These are phyloP conservation scores for Mola mola DNA, from an alignment of 2,113 vertebrate genomes.

Conservation along the genomic window DNA sequence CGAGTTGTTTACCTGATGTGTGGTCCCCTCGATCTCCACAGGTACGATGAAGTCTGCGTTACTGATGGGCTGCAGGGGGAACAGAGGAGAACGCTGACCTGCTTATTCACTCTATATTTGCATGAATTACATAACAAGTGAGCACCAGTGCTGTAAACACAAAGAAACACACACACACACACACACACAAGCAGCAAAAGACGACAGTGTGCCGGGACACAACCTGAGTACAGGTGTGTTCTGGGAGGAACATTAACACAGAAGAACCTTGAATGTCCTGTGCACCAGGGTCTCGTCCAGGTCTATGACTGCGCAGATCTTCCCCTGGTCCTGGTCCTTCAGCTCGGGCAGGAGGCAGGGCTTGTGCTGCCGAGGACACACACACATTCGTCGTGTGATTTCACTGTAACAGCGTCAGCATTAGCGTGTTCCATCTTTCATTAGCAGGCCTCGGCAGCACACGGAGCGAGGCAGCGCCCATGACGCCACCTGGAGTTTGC, in stretches of 20 bases:
- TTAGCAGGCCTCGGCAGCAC: too few species aligned
- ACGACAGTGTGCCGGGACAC: too few species aligned
- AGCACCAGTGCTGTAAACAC: too few species aligned
- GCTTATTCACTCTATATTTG: neutral
- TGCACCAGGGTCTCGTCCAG: slow-evolving; percentile 94
- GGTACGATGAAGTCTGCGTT: slow-evolving; percentile 96
- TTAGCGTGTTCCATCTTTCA: too few species aligned
- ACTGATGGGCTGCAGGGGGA: slow-evolving; percentile 86
- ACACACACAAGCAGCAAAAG: too few species aligned
- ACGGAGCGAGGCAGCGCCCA: too few species aligned
- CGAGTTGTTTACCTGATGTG: slow-evolving; percentile 87
- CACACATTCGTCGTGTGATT: neutral
- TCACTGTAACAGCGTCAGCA: neutral
- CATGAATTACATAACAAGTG: too few species aligned
- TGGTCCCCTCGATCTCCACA: slow-evolving; percentile 92
- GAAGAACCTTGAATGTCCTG: slow-evolving; percentile 92
- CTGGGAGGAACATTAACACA: neutral
- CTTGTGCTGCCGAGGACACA: slow-evolving; percentile 78
- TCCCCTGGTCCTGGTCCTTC: slow-evolving; percentile 86
- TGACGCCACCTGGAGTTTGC: too few species aligned
- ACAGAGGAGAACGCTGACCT: slow-evolving; percentile 16
- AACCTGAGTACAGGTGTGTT: neutral
- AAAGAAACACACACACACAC: slow-evolving; percentile 25
- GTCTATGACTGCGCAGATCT: slow-evolving; percentile 94
- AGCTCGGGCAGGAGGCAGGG: slow-evolving; percentile 88